Evolutionary conservation across 2,888 invertebrate genomes (phyloP).

Genomic region (Hirtodrosophila alboralis): DNA sequence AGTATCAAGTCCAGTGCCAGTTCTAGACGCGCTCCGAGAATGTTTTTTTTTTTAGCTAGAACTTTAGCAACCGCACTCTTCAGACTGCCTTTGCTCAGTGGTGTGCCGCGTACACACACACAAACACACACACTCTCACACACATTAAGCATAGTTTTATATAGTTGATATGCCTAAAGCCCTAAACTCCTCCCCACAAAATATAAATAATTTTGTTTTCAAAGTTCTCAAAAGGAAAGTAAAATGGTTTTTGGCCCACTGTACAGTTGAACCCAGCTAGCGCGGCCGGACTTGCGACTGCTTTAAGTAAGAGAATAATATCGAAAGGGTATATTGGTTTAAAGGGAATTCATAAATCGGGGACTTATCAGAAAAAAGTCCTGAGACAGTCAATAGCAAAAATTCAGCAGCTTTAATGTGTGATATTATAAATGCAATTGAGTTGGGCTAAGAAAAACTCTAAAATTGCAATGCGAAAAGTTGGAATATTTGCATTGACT

Average conservation of each 20-base stretch:
- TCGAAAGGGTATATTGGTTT: constrained; percentile 1
- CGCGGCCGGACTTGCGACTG: constrained; percentile 45
- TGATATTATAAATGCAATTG: constrained; percentile 18
- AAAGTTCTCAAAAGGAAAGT: constrained; percentile 40
- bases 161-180: constrained; percentile 31
- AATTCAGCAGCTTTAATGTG: constrained; percentile 10
- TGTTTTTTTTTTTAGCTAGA: constrained; percentile 5
- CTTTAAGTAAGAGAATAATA: constrained; percentile 25
- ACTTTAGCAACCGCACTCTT: constrained; percentile 28
- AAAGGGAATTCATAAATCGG: no score
- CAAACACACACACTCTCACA: constrained; percentile 8
- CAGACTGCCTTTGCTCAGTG: constrained; percentile 43
- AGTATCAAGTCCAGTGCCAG: constrained; percentile 14
- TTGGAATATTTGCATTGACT: not conserved
- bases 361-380: no score
- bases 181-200: constrained; percentile 5
- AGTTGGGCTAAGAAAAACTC: constrained; percentile 1
- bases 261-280: constrained; percentile 48
- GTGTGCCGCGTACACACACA: constrained; percentile 23
- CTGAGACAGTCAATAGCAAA: constrained; percentile 19
- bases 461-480: constrained; percentile 9
- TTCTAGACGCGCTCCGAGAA: constrained; percentile 17
- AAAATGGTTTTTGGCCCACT: constrained; percentile 38
- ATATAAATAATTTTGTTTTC: constrained; percentile 30
- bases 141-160: constrained; percentile 32